Evolutionary conservation across 2,797 vertebrate species (phyloP), one percentile per base, ranked within the genome.

Genomic region (Alexandromys oeconomus): DNA sequence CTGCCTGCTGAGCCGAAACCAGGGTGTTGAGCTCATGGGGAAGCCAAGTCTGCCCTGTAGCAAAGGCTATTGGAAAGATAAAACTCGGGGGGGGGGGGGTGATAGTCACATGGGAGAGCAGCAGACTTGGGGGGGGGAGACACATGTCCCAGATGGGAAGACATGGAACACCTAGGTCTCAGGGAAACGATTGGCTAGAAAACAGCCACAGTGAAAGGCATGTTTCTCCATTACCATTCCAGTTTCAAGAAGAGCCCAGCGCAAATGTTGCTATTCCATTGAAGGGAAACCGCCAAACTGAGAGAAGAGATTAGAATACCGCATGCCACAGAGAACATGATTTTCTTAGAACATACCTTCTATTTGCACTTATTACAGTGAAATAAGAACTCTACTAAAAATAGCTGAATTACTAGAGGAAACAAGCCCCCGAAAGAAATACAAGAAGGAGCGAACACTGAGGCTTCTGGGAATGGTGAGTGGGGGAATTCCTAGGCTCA

Each of bases 331-430:
- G 80, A 71, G 89, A 96, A 89, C 12, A 77, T 1, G 57, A 78
- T 74, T 80, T 96, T 43, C 82, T 90, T 94, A 81, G 19, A 93
- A 80, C 43, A 27, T 57, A 81, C 37, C 40, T 87, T 84, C 40
- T 80, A 54, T 87, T 25, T 9, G 12, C 71, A 73, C 31, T 61
- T 61, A 77, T 40, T 87, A 87, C 40, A 87, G 31, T 84, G 69
- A 94, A 92, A 87, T 29, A 67, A n/a, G n/a, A 91, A 31, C 25
- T 59, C 80, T 34, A 89, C 84, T 87, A 86, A 97, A 95, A 96
- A 82, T 80, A 76, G 65, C 91, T 65, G 54, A 76, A 37, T 95
- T 89, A 59, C 40, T 63, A 92, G 82, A 88, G 51, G 40, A 92
- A 95, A 13, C 12, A 17, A 78, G 5, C 2, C 87, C 79, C 19